These are phyloP conservation scores for Cydia pomonella DNA, from an alignment of 1,140 invertebrate genomes.

Conservation along the genomic window DNA sequence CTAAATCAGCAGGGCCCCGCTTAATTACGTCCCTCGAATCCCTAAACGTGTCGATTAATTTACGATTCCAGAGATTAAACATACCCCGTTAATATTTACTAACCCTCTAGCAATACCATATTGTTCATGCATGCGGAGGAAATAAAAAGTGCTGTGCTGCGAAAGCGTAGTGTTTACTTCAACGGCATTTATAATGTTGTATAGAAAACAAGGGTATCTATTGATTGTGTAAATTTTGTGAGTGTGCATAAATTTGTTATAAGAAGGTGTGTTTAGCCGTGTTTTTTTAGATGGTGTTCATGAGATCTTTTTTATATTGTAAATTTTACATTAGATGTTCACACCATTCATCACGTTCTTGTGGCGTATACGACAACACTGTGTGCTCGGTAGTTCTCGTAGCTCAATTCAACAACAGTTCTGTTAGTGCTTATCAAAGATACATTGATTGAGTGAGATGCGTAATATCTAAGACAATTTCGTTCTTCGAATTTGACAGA, in stretches of 20 bases:
- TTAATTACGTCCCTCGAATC: no score
- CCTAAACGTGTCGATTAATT: slow-evolving; percentile 20
- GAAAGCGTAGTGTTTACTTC: background rate
- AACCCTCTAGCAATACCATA: background rate
- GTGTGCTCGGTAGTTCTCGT: background rate
- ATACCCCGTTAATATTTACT: slow-evolving; percentile 20
- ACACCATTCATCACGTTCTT: background rate
- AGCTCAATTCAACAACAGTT: background rate
- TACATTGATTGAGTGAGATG: no score
- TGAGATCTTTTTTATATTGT: background rate
- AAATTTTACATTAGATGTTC: background rate
- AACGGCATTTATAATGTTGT: slow-evolving; percentile 3
- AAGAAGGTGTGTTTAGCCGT: background rate
- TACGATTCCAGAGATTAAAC: slow-evolving; percentile 10
- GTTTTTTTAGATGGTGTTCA: background rate
- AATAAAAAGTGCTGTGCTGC: background rate
- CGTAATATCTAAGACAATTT: no score
- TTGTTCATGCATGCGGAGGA: background rate
- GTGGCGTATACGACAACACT: no score
- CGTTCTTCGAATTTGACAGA: no score
- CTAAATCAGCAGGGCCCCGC: background rate
- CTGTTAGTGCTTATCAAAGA: no score
- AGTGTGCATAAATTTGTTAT: background rate
- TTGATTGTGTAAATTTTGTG: background rate
- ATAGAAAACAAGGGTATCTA: background rate